A percentile compares a stretch with the other conserved stretches of the same genome.
These are phyloP conservation scores for Neomorphus geoffroyi DNA, from an alignment of 2,797 vertebrate genomes.

Conservation along the genomic window DNA sequence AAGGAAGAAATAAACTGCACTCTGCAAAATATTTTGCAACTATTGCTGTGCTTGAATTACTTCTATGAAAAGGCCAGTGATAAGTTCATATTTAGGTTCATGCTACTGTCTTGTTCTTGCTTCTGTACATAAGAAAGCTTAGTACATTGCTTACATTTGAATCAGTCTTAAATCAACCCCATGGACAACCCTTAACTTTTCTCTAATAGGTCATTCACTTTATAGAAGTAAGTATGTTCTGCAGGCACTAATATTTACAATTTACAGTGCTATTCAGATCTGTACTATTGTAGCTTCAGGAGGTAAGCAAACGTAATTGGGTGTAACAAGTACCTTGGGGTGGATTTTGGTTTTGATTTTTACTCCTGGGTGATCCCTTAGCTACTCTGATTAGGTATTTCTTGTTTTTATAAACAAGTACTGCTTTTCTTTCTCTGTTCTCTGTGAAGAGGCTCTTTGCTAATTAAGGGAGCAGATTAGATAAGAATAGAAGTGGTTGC, in stretches of 20 bases:
- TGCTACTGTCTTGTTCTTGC: background rate
- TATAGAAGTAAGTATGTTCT: background rate
- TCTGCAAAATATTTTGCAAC: background rate
- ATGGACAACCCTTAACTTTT: background rate
- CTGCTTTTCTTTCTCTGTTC: slow-evolving; percentile 6
- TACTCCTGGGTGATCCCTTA: background rate
- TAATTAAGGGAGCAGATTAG: background rate
- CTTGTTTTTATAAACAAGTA: background rate
- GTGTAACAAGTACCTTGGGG: background rate
- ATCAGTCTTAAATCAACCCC: background rate
- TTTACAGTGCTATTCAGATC: too few species aligned
- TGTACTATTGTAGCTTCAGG: background rate
- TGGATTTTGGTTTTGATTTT: background rate
- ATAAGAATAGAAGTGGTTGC: background rate
- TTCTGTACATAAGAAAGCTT: background rate
- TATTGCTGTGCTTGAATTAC: background rate
- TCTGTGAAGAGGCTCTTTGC: background rate
- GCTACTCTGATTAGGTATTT: background rate
- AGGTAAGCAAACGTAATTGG: slow-evolving; percentile 36
- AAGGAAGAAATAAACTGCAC: background rate
- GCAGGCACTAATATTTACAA: background rate
- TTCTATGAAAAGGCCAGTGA: background rate
- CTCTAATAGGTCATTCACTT: background rate
- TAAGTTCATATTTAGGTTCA: background rate
- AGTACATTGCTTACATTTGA: background rate